Evolutionary conservation across 2,113 vertebrate species (phyloP).

Genomic region (Nannobrachium achirus): DNA sequence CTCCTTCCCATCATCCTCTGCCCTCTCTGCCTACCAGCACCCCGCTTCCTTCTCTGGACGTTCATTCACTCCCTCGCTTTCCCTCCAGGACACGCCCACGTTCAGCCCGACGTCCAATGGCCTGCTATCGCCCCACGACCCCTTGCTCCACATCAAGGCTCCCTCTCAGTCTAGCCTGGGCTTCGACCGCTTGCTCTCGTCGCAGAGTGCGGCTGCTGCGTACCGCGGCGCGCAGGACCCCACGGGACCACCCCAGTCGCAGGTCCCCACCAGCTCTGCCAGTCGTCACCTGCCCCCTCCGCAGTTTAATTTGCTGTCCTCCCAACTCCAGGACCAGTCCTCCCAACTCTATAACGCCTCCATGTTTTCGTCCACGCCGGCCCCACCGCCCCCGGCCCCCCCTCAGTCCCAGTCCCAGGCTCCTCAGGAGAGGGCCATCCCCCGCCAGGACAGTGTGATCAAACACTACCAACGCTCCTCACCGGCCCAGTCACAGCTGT

Average conservation of each 20-base stretch:
- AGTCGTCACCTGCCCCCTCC: slow-evolving; percentile 81
- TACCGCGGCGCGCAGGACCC: slow-evolving; percentile 76
- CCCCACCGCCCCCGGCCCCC: slow-evolving; percentile 58
- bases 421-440: slow-evolving; percentile 80
- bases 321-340: slow-evolving; percentile 83
- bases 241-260: slow-evolving; percentile 57
- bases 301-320: slow-evolving; percentile 90
- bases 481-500: slow-evolving; percentile 77
- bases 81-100: slow-evolving; percentile 86
- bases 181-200: slow-evolving; percentile 78
- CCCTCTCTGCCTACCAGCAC: slow-evolving; percentile 91
- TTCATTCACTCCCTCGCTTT: slow-evolving; percentile 87
- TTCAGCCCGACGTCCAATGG: slow-evolving; percentile 88
- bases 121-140: slow-evolving; percentile 85
- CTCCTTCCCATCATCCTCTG: slow-evolving; percentile 88
- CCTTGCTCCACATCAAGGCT: slow-evolving; percentile 84
- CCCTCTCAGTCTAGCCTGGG: slow-evolving; percentile 77
- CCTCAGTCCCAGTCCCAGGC: slow-evolving; percentile 67
- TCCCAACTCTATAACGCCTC: slow-evolving; percentile 87
- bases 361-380: slow-evolving; percentile 82
- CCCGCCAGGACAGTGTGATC: slow-evolving; percentile 90
- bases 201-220: slow-evolving; percentile 70
- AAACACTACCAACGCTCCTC: slow-evolving; percentile 91
- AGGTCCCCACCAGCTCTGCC: slow-evolving; percentile 76
- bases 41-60: slow-evolving; percentile 89